Conservation (phyloP, 2,797 vertebrate genomes). For the Menidia menidia region DNA sequence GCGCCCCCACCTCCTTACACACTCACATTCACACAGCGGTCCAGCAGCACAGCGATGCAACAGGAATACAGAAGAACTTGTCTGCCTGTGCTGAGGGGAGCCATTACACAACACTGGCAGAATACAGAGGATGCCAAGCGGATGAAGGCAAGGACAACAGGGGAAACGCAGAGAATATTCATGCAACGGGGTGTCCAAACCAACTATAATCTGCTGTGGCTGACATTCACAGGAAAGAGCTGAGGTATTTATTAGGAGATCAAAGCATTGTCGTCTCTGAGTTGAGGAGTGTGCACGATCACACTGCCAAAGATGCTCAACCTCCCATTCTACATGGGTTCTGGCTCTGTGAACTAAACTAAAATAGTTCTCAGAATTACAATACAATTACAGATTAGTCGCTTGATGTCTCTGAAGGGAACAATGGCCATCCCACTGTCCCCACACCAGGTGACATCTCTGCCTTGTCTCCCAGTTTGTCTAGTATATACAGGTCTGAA, state of each 20-base stretch:
- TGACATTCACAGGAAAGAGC: constrained; percentile 60
- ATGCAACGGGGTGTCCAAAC: constrained; percentile 33
- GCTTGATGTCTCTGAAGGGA: not conserved
- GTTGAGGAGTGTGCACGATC: constrained; percentile 1
- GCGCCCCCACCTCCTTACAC: not conserved
- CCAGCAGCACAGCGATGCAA: constrained; percentile 81
- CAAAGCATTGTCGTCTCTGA: constrained; percentile 18
- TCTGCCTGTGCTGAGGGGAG: constrained; percentile 65
- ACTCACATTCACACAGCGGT: constrained; percentile 68
- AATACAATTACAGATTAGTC: not conserved
- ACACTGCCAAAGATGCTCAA: constrained; percentile 10
- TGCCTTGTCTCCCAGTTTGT: not conserved
- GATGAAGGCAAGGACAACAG: constrained; percentile 48
- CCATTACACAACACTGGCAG: constrained; percentile 82
- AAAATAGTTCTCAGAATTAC: too few relatives aligned
- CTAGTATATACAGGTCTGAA: not conserved
- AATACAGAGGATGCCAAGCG: constrained; percentile 64
- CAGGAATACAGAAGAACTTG: constrained; percentile 85
- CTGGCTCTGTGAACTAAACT: not conserved
- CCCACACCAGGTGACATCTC: not conserved
- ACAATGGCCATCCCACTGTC: not conserved
- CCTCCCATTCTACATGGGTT: constrained; percentile 1
- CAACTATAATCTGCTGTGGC: constrained; percentile 47
- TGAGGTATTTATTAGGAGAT: constrained; percentile 30
- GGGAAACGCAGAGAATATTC: constrained; percentile 10